Base-by-base conservation (phyloP, 1,140 invertebrate species). In the Pseudomyrmex gracilis region DNA sequence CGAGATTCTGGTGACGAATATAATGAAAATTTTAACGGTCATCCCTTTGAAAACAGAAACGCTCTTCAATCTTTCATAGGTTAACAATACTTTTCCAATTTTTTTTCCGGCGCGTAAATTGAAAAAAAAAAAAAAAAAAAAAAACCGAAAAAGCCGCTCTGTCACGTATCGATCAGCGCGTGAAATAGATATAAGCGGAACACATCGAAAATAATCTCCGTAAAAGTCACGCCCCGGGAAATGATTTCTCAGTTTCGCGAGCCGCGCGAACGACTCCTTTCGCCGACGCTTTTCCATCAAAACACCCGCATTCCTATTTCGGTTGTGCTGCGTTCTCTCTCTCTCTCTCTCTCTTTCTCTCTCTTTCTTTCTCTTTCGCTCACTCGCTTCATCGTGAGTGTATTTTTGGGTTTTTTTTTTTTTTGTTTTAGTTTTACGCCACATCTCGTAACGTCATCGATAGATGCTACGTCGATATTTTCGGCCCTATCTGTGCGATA, bases 211-310 rank as follows among this genome's bases (percentile, higher is more conserved):
- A 82, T 82, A 82, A 74, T 63, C 68, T 45, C 34, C 68, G 80
- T 47, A 55, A 68, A 64, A 63, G 80, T 74, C 58, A 63, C 66
- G 66, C 66, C 53, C 80, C 68, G 80, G 71, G 58, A 53, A 57
- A 83, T 83, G 60, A 76, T 83, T 73, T 83, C 58, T 83, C 61
- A 63, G 58, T 83, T 64, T 76, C 76, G 66, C 66, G 76, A 47
- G 55, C 74, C 63, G 22, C 63, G n/a, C 63, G 74, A 78, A 57
- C 74, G 64, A 70, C 67, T 71, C n/a, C 76, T 71, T 80, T 71
- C 66, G 76, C 66, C 66, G 66, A 70, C 43, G 76, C 51, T 68
- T 70, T 78, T 70, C 51, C 76, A 70, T 78, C 76, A 78, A 78
- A 68, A 76, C n/a, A 67, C 47, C 47, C 63, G 9, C 76, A 22